Percentiles rank a stretch among this genome's conserved stretches.
Conservation (phyloP, 2,797 vertebrate species). For the Adelosebastes latens region DNA sequence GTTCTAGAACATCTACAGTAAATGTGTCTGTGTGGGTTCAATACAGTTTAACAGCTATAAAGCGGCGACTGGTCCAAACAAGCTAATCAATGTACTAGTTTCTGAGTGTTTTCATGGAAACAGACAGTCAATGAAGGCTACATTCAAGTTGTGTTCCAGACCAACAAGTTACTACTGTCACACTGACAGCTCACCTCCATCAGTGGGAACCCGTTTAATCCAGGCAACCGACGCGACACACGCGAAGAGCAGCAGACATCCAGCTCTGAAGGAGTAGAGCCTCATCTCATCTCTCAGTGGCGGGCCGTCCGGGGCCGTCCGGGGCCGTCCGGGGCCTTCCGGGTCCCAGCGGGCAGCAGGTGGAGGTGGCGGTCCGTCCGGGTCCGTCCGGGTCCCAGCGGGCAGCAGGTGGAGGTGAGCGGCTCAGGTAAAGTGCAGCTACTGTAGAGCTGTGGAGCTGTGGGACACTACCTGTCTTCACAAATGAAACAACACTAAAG, state of each 20-base stretch:
- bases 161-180: not conserved
- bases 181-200: constrained; percentile 55
- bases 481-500: not conserved
- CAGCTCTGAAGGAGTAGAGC: constrained; percentile 37
- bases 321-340: too few relatives aligned
- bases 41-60: too few relatives aligned
- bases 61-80: not conserved
- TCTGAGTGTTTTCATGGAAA: not conserved
- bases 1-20: too few relatives aligned
- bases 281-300: constrained; percentile 65
- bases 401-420: constrained; percentile 15
- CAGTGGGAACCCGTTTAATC: constrained; percentile 35
- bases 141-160: not conserved
- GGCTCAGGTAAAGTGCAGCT: not conserved
- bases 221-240: constrained; percentile 53
- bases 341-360: not conserved
- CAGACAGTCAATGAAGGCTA: not conserved
- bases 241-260: constrained; percentile 34
- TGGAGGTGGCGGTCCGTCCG: not conserved
- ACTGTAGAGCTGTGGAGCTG: not conserved
- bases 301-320: not conserved
- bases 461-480: not conserved
- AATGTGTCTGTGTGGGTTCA: too few relatives aligned
- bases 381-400: not conserved
- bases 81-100: not conserved